Evolutionary conservation across 2,888 invertebrate species (phyloP).

Genomic region (Plagodis pulveraria): DNA sequence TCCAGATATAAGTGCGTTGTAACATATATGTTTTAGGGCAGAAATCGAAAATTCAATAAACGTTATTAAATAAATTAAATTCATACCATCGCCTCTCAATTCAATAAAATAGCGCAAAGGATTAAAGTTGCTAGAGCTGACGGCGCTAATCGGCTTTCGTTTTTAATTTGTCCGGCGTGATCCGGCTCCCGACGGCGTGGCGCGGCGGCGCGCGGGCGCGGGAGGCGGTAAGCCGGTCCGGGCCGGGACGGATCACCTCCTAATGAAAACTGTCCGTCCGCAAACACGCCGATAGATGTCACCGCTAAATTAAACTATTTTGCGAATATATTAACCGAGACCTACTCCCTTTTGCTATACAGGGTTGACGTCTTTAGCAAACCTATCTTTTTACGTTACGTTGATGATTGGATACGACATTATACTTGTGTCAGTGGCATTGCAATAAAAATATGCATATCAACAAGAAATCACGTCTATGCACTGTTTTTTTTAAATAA

Average conservation of each 20-base stretch:
- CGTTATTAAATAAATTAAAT: neutral
- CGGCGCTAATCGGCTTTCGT: constrained; percentile 44
- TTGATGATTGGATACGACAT: too few species aligned
- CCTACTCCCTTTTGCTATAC: neutral
- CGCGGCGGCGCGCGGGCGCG: constrained; percentile 7
- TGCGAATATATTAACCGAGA: constrained; percentile 53
- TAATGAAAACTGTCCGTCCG: constrained; percentile 56
- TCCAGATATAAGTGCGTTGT: too few species aligned
- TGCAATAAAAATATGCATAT: too few species aligned
- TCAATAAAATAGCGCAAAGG: constrained; percentile 23
- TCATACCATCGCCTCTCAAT: neutral
- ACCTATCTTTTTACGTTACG: neutral
- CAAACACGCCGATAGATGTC: constrained; percentile 58
- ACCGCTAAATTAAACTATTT: constrained; percentile 66
- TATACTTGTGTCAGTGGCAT: too few species aligned
- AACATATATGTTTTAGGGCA: too few species aligned
- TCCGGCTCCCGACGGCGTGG: neutral
- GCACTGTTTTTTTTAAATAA: too few species aligned
- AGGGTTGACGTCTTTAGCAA: neutral
- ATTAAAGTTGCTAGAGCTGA: constrained; percentile 25
- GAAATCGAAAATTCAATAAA: neutral
- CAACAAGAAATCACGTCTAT: too few species aligned
- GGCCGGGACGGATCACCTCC: constrained; percentile 30
- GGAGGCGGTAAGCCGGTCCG: constrained; percentile 6
- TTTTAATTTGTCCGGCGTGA: constrained; percentile 51